These are phyloP conservation scores for Chloropsis hardwickii DNA, from an alignment of 2,113 vertebrate species.

Conservation along the genomic window DNA sequence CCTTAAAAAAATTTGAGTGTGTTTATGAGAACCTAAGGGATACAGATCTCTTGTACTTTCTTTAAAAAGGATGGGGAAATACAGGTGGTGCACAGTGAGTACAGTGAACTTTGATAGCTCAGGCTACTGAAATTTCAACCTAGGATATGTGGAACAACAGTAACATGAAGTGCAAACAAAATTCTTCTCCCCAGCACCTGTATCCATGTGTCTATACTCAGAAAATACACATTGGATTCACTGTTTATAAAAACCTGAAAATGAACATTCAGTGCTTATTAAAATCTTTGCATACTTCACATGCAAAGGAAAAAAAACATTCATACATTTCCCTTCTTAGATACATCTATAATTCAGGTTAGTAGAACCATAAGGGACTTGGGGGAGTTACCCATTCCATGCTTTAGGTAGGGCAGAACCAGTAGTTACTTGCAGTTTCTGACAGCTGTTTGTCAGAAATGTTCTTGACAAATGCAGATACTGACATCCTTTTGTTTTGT, in stretches of 20 bases:
- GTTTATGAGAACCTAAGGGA: not conserved
- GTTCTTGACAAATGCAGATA: not conserved
- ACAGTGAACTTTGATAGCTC: not conserved
- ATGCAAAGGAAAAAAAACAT: not conserved
- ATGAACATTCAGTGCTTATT: not conserved
- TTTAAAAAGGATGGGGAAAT: not conserved
- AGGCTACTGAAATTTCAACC: not conserved
- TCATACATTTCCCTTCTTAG: not conserved
- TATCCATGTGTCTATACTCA: not conserved
- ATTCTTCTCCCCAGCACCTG: not conserved
- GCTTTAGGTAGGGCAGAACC: not conserved
- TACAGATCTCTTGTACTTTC: not conserved
- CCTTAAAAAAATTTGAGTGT: not conserved
- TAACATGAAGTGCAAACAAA: not conserved
- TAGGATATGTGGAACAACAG: not conserved
- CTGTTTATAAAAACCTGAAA: not conserved
- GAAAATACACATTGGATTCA: not conserved
- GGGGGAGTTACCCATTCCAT: not conserved
- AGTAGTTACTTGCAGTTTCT: not conserved
- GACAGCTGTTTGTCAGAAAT: not conserved
- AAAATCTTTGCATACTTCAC: not conserved
- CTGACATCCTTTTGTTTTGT: not conserved
- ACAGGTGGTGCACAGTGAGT: accelerated
- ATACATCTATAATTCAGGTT: not conserved
- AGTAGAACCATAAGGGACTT: not conserved